Conservation (phyloP, 2,797 vertebrate species). For the Silurus lanzhouensis region DNA sequence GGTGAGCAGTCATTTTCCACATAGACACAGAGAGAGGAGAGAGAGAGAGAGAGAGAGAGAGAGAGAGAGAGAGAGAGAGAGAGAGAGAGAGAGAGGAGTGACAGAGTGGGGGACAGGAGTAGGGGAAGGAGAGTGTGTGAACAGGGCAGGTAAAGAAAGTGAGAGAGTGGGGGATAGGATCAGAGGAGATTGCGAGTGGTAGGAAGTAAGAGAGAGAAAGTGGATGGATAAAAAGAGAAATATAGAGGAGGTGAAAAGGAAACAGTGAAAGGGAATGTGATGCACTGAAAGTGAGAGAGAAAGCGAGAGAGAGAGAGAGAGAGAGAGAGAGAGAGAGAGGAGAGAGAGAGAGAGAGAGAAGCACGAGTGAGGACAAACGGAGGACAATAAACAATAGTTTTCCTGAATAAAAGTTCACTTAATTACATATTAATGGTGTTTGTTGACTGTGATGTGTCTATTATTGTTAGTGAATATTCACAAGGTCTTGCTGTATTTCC, state of each 20-base stretch:
- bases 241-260: slow-evolving; percentile 35
- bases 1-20: slow-evolving; percentile 82
- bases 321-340: background rate
- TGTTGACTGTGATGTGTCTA: background rate
- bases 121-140: slow-evolving; percentile 21
- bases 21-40: slow-evolving; percentile 59
- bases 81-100: slow-evolving; percentile 53
- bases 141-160: slow-evolving; percentile 39
- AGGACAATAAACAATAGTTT: slow-evolving; percentile 40
- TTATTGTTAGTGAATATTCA: background rate
- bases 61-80: slow-evolving; percentile 49
- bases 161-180: slow-evolving; percentile 35
- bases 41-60: slow-evolving; percentile 56
- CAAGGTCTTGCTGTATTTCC: slow-evolving; percentile 3
- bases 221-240: slow-evolving; percentile 16
- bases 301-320: slow-evolving; percentile 1
- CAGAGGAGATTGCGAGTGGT: slow-evolving; percentile 41
- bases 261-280: slow-evolving; percentile 21
- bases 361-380: slow-evolving; percentile 1
- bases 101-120: slow-evolving; percentile 62
- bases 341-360: background rate
- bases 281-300: slow-evolving; percentile 12
- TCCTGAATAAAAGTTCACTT: slow-evolving; percentile 25
- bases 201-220: slow-evolving; percentile 14
- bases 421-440: background rate